These are phyloP conservation scores for Nomada ruficornis DNA, from an alignment of 2,888 invertebrate species.

Conservation along the genomic window DNA sequence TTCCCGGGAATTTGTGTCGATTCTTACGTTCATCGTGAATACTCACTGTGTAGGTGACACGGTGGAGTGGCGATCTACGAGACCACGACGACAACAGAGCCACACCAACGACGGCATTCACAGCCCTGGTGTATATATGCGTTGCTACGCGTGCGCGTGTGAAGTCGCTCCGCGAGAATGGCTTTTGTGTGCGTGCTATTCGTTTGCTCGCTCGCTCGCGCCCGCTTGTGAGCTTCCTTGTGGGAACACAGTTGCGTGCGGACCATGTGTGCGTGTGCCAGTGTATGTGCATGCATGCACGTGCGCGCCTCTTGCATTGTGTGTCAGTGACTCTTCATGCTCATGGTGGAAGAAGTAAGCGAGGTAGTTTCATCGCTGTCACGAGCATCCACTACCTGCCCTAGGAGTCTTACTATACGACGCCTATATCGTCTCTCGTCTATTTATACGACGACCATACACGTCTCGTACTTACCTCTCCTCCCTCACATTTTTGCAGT, in stretches of 20 bases:
- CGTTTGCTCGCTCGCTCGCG: constrained; percentile 47
- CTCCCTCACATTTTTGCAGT: constrained; percentile 55
- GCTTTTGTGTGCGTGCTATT: constrained; percentile 53
- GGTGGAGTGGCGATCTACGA: constrained; percentile 55
- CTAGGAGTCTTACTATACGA: constrained; percentile 75
- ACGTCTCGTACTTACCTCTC: constrained; percentile 75
- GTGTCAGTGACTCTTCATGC: constrained; percentile 62
- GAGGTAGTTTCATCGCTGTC: constrained; percentile 69
- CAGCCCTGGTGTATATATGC: constrained; percentile 29
- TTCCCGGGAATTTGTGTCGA: constrained; percentile 55
- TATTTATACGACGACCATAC: constrained; percentile 83
- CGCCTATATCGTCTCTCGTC: constrained; percentile 78
- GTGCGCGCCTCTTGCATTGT: constrained; percentile 48
- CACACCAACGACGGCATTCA: constrained; percentile 44
- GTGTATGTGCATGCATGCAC: constrained; percentile 44
- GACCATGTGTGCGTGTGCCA: constrained; percentile 27
- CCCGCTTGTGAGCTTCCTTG: constrained; percentile 52
- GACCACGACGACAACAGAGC: constrained; percentile 42
- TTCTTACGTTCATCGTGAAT: constrained; percentile 50
- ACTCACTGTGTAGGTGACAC: constrained; percentile 50
- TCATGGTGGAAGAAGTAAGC: constrained; percentile 61
- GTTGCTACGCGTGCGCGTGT: constrained; percentile 68
- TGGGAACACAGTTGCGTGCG: constrained; percentile 40
- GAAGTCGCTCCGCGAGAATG: constrained; percentile 58
- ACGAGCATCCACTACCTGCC: constrained; percentile 75